Evolutionary conservation across 2,113 vertebrate genomes (phyloP).

Genomic region (Tupaia chinensis): DNA sequence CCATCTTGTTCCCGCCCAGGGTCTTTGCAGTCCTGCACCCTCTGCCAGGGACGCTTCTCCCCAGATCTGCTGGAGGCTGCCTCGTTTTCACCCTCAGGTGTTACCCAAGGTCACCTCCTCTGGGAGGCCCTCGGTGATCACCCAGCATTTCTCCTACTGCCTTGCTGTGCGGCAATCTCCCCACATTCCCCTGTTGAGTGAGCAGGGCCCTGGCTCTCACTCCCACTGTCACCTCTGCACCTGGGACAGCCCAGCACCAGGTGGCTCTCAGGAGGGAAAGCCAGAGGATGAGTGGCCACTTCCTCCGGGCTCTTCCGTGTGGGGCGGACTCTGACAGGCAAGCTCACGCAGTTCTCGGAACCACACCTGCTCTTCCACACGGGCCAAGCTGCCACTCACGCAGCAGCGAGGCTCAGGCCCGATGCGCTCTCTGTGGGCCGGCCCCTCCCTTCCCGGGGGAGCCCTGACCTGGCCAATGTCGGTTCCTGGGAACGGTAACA

Average conservation of each 20-base stretch:
- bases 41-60: background rate
- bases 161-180: background rate
- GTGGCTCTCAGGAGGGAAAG: background rate
- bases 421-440: background rate
- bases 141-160: background rate
- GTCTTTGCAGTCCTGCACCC: background rate
- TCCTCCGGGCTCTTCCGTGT: background rate
- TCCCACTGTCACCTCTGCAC: background rate
- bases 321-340: rapidly evolving
- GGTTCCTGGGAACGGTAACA: rapidly evolving
- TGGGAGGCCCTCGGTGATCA: background rate
- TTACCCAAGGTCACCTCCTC: background rate
- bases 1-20: background rate
- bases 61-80: background rate
- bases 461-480: background rate
- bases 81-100: background rate
- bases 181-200: background rate
- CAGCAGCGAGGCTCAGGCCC: background rate
- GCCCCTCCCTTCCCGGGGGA: background rate
- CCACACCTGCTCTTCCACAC: too few species aligned
- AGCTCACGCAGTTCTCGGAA: background rate
- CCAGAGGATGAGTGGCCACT: rapidly evolving
- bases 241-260: background rate
- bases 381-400: too few species aligned
- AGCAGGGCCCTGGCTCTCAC: rapidly evolving